Percentiles rank a stretch among this genome's conserved stretches.
These are phyloP conservation scores for Natrix natrix DNA, from an alignment of 2,797 vertebrate species.

Conservation along the genomic window DNA sequence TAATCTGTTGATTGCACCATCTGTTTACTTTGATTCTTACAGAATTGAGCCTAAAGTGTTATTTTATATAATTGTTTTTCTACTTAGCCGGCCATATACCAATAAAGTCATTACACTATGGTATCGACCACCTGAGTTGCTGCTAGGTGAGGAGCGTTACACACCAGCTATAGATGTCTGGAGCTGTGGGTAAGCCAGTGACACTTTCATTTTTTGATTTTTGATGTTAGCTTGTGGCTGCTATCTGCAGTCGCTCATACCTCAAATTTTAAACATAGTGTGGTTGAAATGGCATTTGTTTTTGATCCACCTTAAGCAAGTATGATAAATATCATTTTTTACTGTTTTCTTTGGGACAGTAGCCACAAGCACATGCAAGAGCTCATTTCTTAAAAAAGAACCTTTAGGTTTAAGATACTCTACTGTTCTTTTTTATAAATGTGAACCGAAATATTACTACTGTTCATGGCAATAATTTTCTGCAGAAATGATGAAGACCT, in stretches of 20 bases:
- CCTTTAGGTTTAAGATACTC: background rate
- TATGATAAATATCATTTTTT: background rate
- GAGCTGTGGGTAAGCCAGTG: constrained; percentile 92
- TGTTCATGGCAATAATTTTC: background rate
- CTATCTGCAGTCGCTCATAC: background rate
- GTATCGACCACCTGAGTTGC: constrained; percentile 96
- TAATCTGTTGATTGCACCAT: background rate
- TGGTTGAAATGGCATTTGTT: background rate
- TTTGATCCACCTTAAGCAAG: background rate
- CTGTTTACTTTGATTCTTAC: background rate
- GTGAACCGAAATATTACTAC: background rate
- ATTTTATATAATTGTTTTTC: background rate
- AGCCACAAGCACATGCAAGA: background rate
- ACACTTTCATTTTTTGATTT: background rate
- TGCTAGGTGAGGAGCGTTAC: constrained; percentile 95
- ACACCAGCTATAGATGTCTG: constrained; percentile 97
- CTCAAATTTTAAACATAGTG: background rate
- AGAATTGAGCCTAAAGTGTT: background rate
- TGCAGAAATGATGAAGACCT: constrained; percentile 32
- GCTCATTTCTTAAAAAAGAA: background rate
- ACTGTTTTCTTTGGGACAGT: background rate
- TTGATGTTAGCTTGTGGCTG: background rate
- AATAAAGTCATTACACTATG: constrained; percentile 99
- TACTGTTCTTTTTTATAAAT: background rate
- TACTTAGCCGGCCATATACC: constrained; percentile 92